Evolutionary conservation across 2,797 vertebrate species (phyloP).

Genomic region (Iguana delicatissima): DNA sequence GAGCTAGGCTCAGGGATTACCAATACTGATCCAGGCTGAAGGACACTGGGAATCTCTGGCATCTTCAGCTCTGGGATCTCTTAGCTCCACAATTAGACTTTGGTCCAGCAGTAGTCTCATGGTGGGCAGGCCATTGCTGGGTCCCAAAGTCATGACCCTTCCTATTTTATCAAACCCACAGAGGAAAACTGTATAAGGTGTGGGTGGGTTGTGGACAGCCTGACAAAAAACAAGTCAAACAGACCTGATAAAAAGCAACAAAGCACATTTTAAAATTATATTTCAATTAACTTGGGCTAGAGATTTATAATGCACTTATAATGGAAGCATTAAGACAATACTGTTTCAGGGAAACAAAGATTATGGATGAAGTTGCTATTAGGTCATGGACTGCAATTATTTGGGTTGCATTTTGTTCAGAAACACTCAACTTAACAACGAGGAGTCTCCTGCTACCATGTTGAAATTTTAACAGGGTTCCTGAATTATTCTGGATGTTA

Average conservation of each 20-base stretch:
- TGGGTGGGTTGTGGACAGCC: not conserved
- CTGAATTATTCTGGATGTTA: not conserved
- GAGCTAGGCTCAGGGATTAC: no score
- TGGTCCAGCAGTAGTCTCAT: no score
- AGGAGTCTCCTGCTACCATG: no score
- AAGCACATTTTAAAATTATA: not conserved
- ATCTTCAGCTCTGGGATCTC: no score
- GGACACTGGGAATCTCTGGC: no score
- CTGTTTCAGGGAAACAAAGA: not conserved
- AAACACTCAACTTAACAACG: not conserved
- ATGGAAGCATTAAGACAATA: not conserved
- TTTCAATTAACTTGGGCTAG: not conserved
- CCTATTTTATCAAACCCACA: not conserved
- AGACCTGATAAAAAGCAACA: not conserved
- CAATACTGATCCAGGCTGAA: no score
- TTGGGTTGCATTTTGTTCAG: not conserved
- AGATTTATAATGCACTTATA: not conserved
- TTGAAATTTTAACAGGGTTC: not conserved
- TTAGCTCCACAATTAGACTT: no score
- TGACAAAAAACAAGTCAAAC: not conserved
- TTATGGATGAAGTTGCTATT: not conserved
- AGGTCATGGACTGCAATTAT: not conserved
- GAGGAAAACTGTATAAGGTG: no score
- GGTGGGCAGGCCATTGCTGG: no score
- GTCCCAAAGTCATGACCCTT: no score